These are phyloP conservation scores for Lepidochitona cinerea DNA, from an alignment of 2,888 invertebrate species.

Conservation along the genomic window DNA sequence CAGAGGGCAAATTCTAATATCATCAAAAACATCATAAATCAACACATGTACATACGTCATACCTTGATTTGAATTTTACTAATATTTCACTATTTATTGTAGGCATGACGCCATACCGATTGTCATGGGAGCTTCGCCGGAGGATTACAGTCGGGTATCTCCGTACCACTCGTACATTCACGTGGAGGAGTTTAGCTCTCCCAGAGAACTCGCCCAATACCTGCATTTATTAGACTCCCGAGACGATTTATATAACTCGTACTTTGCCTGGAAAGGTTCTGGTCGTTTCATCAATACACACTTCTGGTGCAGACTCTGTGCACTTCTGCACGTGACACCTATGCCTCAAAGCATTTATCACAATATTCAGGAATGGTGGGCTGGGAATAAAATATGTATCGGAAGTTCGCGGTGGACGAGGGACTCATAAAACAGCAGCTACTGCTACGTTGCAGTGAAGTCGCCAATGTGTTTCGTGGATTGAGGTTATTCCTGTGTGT, in stretches of 20 bases:
- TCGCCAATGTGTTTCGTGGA: too few species aligned
- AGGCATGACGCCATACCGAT: slow-evolving; percentile 89
- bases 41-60: too few species aligned
- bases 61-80: too few species aligned
- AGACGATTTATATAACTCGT: slow-evolving; percentile 90
- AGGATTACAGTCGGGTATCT: slow-evolving; percentile 88
- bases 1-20: too few species aligned
- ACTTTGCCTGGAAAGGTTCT: slow-evolving; percentile 92
- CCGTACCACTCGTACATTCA: slow-evolving; percentile 94
- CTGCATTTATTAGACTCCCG: slow-evolving; percentile 85
- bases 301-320: slow-evolving; percentile 90
- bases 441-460: too few species aligned
- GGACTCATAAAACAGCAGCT: too few species aligned
- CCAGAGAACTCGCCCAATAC: slow-evolving; percentile 88
- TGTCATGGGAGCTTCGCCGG: slow-evolving; percentile 93
- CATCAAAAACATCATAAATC: too few species aligned
- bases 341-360: slow-evolving; percentile 73
- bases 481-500: too few species aligned
- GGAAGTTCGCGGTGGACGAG: neutral
- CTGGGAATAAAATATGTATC: slow-evolving; percentile 70
- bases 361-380: slow-evolving; percentile 95
- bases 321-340: slow-evolving; percentile 61
- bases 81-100: too few species aligned
- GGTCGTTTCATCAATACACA: slow-evolving; percentile 80
- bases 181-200: slow-evolving; percentile 91